Evolutionary conservation across 2,888 invertebrate species (phyloP), one percentile per base, ranked within the genome.

Genomic region (Drosophila parthenogenetica): DNA sequence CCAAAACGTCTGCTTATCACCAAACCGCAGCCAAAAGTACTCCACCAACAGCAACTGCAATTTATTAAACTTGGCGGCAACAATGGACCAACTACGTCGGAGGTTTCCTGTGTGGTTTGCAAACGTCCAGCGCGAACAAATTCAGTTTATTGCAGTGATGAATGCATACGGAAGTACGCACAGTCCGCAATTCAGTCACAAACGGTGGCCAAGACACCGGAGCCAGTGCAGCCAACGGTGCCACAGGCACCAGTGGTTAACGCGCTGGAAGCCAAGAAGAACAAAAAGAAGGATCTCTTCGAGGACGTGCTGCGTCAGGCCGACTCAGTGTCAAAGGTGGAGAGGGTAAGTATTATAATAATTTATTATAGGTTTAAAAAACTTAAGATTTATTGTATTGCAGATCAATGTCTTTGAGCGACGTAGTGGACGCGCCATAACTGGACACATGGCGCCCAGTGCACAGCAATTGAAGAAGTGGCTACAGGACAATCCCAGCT

Each of bases 71-170:
- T 86, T 11, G 66, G 68, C 5, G 14, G 40, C 39, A 46, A 43
- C 8, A 76, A 66, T 11, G 62, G 32, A 4, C 43, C 69, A 17
- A 37, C 65, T 1, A 42, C 69, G 13, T 59, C 57, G 14, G 67
- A 72, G 1, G 57, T 71, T 4, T 73, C 45, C 25, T 97, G 97
- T 89, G 95, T 97, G 51, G 96, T 96, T 13, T 97, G 97, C 90
- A 96, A 96, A 88, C 95, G 94, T 16, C 14, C 72, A 11, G 95
- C 96, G 0, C 94, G 96, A n/a, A 93, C 94, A n/a, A 96, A 95
- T 87, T 96, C 96, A 58, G 96, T 97, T 81, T 98, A 97, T 92
- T 98, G 98, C 91, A 96, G 97, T 84, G 96, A 97, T 87, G 94
- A 94, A 35, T 98, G 98, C 90, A 97, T 98, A 82, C 93, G 96